These are phyloP conservation scores for Drosophila maculinotata DNA, from an alignment of 2,888 invertebrate species.

Conservation along the genomic window DNA sequence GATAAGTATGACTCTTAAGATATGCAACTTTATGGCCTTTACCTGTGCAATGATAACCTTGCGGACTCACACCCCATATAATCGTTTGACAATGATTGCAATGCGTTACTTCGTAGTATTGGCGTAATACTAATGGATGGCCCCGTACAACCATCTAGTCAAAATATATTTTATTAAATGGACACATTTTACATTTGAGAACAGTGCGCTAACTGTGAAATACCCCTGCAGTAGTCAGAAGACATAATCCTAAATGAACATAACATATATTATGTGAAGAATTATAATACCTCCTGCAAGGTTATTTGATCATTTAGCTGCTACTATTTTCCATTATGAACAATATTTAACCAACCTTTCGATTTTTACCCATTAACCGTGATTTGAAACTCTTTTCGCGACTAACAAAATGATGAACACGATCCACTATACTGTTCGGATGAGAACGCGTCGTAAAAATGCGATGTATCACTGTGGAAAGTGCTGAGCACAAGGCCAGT, in stretches of 20 bases:
- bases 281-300: not conserved
- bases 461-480: constrained; percentile 92
- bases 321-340: not conserved
- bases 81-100: constrained; percentile 97
- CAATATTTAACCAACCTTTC: constrained; percentile 86
- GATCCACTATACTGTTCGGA: constrained; percentile 88
- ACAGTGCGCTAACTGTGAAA: not conserved
- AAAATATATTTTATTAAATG: constrained; percentile 15
- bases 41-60: constrained; percentile 98
- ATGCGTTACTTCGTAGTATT: constrained; percentile 94
- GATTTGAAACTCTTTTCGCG: constrained; percentile 92
- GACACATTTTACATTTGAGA: constrained; percentile 1
- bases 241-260: not conserved
- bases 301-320: not conserved
- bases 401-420: constrained; percentile 93
- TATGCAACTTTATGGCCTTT: constrained; percentile 70
- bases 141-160: constrained; percentile 91
- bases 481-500: constrained; percentile 88
- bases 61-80: constrained; percentile 98
- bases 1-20: not conserved
- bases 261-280: too few species aligned
- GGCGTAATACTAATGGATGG: constrained; percentile 95
- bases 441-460: constrained; percentile 89
- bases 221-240: not conserved
- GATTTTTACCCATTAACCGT: constrained; percentile 89